These are phyloP conservation scores for Sebastes nivosus DNA, from an alignment of 2,797 vertebrate genomes.

Conservation along the genomic window DNA sequence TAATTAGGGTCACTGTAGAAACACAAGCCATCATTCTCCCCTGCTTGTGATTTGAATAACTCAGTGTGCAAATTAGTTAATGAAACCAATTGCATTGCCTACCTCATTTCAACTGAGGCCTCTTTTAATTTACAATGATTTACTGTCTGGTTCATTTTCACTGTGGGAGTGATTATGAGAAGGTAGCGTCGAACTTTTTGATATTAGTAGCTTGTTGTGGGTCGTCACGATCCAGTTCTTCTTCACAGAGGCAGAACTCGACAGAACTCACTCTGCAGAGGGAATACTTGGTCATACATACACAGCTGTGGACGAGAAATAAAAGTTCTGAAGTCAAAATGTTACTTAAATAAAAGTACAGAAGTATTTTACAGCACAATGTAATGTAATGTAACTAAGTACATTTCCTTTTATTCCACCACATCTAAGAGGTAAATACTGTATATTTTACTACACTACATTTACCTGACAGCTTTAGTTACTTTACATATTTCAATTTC, in stretches of 20 bases:
- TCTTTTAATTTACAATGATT: conserved; percentile 75
- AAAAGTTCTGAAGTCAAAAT: background rate
- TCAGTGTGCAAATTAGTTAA: conserved; percentile 83
- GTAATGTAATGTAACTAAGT: too few relatives aligned
- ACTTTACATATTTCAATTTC: too few relatives aligned
- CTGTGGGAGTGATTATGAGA: conserved; percentile 39
- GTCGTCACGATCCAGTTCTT: conserved; percentile 33
- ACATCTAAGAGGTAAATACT: too few relatives aligned
- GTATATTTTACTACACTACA: too few relatives aligned
- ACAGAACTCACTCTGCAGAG: background rate
- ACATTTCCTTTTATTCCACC: too few relatives aligned
- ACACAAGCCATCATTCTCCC: conserved; percentile 78
- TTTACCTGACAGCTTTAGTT: too few relatives aligned
- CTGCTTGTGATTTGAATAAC: conserved; percentile 87
- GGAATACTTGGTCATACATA: background rate
- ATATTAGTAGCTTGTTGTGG: conserved; percentile 65
- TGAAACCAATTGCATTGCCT: conserved; percentile 78
- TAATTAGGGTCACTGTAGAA: conserved; percentile 86
- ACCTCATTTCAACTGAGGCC: conserved; percentile 73
- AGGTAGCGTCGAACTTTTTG: conserved; percentile 54
- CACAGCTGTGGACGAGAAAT: background rate
- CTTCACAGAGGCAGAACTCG: background rate
- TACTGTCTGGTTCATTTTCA: conserved; percentile 61
- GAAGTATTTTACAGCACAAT: too few relatives aligned
- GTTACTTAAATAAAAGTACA: background rate